Conservation (phyloP, 2,888 invertebrate species). For the Bhutanitis thaidina region DNA sequence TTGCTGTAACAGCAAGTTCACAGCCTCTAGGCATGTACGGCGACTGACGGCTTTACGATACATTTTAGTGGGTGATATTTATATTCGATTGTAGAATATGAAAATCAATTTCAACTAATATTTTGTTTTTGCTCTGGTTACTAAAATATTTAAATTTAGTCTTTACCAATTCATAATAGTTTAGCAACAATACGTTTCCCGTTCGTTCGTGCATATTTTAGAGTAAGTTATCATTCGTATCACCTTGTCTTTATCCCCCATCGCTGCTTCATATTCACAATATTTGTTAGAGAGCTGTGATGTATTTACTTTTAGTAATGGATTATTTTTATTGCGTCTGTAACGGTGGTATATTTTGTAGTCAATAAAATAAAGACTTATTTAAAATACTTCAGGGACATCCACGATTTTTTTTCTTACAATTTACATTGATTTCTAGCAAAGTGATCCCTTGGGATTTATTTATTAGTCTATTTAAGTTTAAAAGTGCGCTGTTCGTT, state of each 20-base stretch:
- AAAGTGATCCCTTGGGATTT: background rate
- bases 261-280: constrained; percentile 49
- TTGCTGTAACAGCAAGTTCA: constrained; percentile 75
- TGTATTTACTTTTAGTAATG: constrained; percentile 48
- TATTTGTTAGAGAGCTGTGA: constrained; percentile 73
- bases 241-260: constrained; percentile 55
- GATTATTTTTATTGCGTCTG: constrained; percentile 50
- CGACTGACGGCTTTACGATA: constrained; percentile 54
- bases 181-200: constrained; percentile 15
- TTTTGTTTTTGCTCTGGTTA: constrained; percentile 47
- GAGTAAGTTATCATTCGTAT: constrained; percentile 58
- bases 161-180: constrained; percentile 31
- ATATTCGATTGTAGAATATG: constrained; percentile 60
- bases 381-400: constrained; percentile 12
- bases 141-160: constrained; percentile 27
- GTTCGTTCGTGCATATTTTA: constrained; percentile 28
- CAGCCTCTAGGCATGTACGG: constrained; percentile 58
- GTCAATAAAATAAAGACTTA: constrained; percentile 20
- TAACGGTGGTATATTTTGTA: constrained; percentile 29
- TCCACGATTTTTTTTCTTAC: background rate
- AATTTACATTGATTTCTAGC: background rate
- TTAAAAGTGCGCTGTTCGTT: constrained; percentile 18
- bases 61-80: constrained; percentile 75
- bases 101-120: constrained; percentile 74
- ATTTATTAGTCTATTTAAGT: constrained; percentile 13